phyloP scores from a whole-genome alignment of 1,140 invertebrate genomes.

The Achatina immaculata region DNA sequence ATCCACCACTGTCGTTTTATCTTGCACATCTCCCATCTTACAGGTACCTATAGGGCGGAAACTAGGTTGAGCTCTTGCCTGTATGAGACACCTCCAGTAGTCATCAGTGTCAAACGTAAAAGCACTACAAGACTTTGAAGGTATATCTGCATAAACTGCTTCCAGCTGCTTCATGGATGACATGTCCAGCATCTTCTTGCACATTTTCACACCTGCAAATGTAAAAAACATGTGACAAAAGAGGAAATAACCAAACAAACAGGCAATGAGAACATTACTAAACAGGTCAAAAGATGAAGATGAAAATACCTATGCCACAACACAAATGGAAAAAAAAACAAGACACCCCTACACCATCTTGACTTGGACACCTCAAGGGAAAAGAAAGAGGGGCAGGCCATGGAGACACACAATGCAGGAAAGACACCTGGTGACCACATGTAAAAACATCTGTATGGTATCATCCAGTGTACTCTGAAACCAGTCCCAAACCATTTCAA shows the following conservation, averaged over 20 bases:
- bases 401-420: background rate
- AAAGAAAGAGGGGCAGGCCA: no score
- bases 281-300: no score
- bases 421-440: background rate
- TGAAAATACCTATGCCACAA: no score
- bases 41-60: constrained; percentile 92
- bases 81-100: constrained; percentile 68
- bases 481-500: no score
- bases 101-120: constrained; percentile 54
- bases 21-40: constrained; percentile 91
- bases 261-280: no score
- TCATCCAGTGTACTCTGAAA: no score
- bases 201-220: constrained; percentile 38
- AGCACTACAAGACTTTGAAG: constrained; percentile 40
- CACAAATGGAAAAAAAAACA: background rate
- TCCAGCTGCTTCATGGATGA: constrained; percentile 29
- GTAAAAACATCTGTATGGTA: background rate
- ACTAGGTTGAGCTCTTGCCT: constrained; percentile 74
- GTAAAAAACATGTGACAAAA: background rate
- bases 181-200: constrained; percentile 26
- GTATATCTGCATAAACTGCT: constrained; percentile 33
- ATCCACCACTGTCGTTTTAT: constrained; percentile 88
- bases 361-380: no score
- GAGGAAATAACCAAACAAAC: no score
- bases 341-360: no score